Base-by-base conservation (phyloP, 2,888 invertebrate genomes). In the Agelastica alni region DNA sequence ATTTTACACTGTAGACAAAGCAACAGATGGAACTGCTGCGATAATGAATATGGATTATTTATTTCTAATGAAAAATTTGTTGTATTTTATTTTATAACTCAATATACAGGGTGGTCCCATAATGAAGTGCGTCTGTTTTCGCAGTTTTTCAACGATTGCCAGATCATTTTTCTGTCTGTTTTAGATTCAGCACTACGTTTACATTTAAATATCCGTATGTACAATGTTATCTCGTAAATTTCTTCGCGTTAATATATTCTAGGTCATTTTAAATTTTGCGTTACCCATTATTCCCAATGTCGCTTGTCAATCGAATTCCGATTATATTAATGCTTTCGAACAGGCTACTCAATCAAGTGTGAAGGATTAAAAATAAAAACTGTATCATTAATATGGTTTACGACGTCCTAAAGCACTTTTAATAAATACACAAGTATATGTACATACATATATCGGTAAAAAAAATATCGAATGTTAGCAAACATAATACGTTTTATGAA, bases 401-500 rank as follows among this genome's bases (percentile, higher is more conserved):
- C 41, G 36, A 51, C 43, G 34, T 44, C 43, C 44, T 51, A 39
- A 34, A 43, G 36, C 48, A 48, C 30, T 48, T 48, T 41, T 31
- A 48, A 48, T 48, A 41, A 48, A 47, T 2, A 31, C 10, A 31
- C 10, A 31, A 5, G 7, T 10, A 10, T 10, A 2, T 4, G 31
- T 7, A 22, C 5, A 5, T 22, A 5, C 16, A 30, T 20, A 30
- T 42, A 36, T 22, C 36, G 14, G 28, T 36, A n/a, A 32, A 26
- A 20, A 12, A 43, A 51, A 51, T 34, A 36, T 34, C 12, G 28
- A 43, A 51, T 36, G 51, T 51, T 51, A 26, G 28, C 34, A 7
- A 51, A 51, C 51, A 43, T 32, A n/a, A n/a, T 34, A 32, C 36
- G 44, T 26, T 34, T 44, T 28, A 43, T 43, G 51, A 51, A 51